phyloP scores from a whole-genome alignment of 2,113 vertebrate genomes.

The Odocoileus virginianus region DNA sequence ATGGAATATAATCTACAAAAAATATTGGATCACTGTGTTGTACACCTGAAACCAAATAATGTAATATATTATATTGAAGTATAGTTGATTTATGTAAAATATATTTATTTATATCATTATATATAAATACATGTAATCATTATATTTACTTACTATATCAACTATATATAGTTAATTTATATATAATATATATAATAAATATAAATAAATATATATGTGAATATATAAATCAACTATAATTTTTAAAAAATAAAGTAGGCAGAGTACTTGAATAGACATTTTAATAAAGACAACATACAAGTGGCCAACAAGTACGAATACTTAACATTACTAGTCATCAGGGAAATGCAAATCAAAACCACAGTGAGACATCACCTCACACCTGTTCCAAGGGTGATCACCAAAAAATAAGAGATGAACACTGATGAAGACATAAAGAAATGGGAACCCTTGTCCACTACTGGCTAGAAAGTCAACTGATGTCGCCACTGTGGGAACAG shows the following conservation, averaged over 20 bases:
- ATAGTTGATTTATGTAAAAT: neutral
- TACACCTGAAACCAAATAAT: neutral
- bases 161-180: neutral
- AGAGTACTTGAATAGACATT: neutral
- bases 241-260: neutral
- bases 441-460: neutral
- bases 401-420: neutral
- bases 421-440: neutral
- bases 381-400: neutral
- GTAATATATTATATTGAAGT: neutral
- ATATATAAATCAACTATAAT: neutral
- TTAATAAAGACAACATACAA: neutral
- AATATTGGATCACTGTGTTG: neutral
- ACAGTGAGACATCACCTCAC: neutral
- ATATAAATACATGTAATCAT: neutral
- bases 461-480: neutral
- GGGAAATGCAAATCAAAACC: neutral
- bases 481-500: accelerated
- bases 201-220: neutral
- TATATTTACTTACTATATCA: neutral
- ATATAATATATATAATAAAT: neutral
- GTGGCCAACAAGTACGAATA: accelerated
- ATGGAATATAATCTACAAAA: neutral
- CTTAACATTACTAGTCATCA: too few relatives aligned
- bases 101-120: neutral